phyloP scores from a whole-genome alignment of 1,140 invertebrate genomes.

The Archivesica marissinica region DNA sequence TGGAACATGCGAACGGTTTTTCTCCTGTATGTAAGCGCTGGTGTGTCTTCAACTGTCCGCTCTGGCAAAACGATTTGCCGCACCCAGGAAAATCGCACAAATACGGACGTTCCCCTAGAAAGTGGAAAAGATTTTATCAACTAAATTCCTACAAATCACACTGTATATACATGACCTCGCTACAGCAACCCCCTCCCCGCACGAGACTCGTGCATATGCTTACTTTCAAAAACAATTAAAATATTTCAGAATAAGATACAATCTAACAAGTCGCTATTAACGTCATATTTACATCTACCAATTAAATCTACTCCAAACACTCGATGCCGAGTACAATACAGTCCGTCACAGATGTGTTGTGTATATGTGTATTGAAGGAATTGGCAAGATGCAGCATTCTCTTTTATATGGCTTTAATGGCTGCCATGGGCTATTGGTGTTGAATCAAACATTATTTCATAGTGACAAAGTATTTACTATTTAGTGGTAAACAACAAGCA shows the following conservation, averaged over 20 bases:
- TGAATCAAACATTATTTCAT: neutral
- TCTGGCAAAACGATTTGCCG: slow-evolving; percentile 91
- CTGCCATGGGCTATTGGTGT: neutral
- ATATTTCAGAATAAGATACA: too few relatives aligned
- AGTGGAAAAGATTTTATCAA: neutral
- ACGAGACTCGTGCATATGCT: too few relatives aligned
- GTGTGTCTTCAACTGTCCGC: slow-evolving; percentile 93
- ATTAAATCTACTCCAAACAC: too few relatives aligned
- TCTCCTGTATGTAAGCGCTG: slow-evolving; percentile 92
- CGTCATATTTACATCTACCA: too few relatives aligned
- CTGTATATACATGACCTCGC: too few relatives aligned
- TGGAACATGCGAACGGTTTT: slow-evolving; percentile 91
- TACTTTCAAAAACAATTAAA: too few relatives aligned
- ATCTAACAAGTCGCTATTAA: too few relatives aligned
- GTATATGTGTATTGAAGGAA: neutral
- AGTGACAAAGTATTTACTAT: slow-evolving; percentile 30
- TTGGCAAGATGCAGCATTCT: neutral
- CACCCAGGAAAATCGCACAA: slow-evolving; percentile 91
- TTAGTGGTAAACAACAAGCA: neutral
- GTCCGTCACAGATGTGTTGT: too few relatives aligned
- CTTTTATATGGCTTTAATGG: neutral
- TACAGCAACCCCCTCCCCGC: too few relatives aligned
- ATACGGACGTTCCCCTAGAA: slow-evolving; percentile 90
- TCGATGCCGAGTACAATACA: too few relatives aligned
- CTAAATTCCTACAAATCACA: too few relatives aligned